Percentiles rank a stretch among this genome's conserved stretches.
These are phyloP conservation scores for Zaprionus inermis DNA, from an alignment of 1,140 invertebrate species.

Conservation along the genomic window DNA sequence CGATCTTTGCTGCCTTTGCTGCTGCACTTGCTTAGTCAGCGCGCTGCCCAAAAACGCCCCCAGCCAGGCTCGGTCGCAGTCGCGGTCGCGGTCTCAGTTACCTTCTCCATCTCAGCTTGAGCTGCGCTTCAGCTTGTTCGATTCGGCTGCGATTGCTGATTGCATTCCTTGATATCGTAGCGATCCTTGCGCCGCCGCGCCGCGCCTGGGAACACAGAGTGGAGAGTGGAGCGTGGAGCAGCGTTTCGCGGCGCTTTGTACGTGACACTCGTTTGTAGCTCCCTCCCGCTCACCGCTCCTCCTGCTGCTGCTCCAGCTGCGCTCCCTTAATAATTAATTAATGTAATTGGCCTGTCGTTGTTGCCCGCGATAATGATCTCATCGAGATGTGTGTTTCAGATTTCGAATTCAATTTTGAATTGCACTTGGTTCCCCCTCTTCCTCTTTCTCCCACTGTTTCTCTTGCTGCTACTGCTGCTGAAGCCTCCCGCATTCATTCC, in stretches of 20 bases:
- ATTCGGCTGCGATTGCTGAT: constrained; percentile 72
- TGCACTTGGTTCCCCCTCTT: constrained; percentile 35
- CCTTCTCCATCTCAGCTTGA: constrained; percentile 33
- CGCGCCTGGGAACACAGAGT: constrained; percentile 57
- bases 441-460: not conserved
- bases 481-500: not conserved
- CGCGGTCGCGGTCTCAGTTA: not conserved
- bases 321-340: constrained; percentile 83
- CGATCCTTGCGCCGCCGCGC: constrained; percentile 37
- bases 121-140: constrained; percentile 58
- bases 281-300: not conserved
- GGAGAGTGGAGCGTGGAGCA: constrained; percentile 32
- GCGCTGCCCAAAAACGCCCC: constrained; percentile 68
- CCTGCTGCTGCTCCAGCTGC: constrained; percentile 24
- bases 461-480: not conserved
- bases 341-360: constrained; percentile 84
- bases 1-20: constrained; percentile 46
- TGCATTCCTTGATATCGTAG: constrained; percentile 68
- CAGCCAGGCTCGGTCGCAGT: constrained; percentile 41
- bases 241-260: constrained; percentile 57
- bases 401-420: constrained; percentile 81
- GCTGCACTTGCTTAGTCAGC: constrained; percentile 70
- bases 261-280: constrained; percentile 66
- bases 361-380: constrained; percentile 78
- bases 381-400: constrained; percentile 79